phyloP scores from a whole-genome alignment of 2,888 invertebrate genomes.

The Pandemis heparana region DNA sequence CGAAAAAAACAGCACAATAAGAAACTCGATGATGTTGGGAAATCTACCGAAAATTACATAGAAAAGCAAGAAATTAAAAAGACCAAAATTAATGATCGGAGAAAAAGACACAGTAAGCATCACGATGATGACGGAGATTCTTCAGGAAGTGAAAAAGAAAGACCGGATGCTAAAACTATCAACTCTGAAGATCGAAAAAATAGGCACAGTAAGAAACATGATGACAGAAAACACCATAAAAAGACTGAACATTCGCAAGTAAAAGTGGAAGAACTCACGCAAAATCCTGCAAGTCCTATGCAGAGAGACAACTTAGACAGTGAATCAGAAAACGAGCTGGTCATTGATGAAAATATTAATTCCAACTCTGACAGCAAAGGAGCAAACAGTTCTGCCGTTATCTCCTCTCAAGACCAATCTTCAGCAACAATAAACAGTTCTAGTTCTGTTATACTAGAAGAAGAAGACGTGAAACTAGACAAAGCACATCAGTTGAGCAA shows the following conservation, averaged over 20 bases:
- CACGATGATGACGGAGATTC: background rate
- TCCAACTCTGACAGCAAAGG: slow-evolving; percentile 14
- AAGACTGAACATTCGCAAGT: slow-evolving; percentile 37
- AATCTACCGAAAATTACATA: slow-evolving; percentile 14
- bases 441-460: slow-evolving; percentile 35
- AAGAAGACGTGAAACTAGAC: slow-evolving; percentile 62
- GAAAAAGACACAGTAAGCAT: slow-evolving; percentile 46
- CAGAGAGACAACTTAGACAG: slow-evolving; percentile 54
- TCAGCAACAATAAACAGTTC: slow-evolving; percentile 21
- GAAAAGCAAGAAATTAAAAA: slow-evolving; percentile 54
- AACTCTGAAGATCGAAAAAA: slow-evolving; percentile 48
- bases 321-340: slow-evolving; percentile 67
- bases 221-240: slow-evolving; percentile 41
- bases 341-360: slow-evolving; percentile 57
- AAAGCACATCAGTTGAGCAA: slow-evolving; percentile 69
- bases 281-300: slow-evolving; percentile 36
- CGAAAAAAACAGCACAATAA: background rate
- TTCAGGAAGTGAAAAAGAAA: background rate
- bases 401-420: background rate
- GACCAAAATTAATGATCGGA: slow-evolving; percentile 53
- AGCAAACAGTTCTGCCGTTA: slow-evolving; percentile 6
- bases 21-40: background rate
- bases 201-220: slow-evolving; percentile 45
- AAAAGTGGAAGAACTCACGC: slow-evolving; percentile 41
- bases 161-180: background rate